A percentile compares a stretch with the other conserved stretches of the same genome.
Conservation (phyloP, 2,113 vertebrate species). For the Pristiophorus japonicus region DNA sequence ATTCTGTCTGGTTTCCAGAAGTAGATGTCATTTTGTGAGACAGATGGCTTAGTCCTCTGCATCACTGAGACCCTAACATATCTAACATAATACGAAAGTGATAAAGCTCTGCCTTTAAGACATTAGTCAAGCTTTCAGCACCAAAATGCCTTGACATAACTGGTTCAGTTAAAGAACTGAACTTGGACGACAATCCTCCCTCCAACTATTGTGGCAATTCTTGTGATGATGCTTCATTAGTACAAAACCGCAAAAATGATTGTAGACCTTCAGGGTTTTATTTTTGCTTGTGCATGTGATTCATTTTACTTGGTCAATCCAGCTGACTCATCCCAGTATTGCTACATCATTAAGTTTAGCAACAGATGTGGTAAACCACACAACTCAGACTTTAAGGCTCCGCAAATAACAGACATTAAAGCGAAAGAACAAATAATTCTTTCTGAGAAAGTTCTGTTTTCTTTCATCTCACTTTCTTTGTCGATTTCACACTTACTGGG, state of each 20-base stretch:
- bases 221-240: not conserved
- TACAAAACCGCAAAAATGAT: slow-evolving; percentile 1
- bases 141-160: not conserved
- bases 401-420: not conserved
- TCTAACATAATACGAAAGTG: not conserved
- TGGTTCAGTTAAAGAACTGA: not conserved
- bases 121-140: slow-evolving; percentile 10
- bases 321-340: not conserved
- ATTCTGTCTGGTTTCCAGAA: slow-evolving; percentile 4
- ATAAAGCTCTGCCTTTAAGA: not conserved
- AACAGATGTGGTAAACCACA: not conserved
- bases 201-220: not conserved
- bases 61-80: not conserved
- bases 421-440: not conserved
- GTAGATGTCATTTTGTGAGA: slow-evolving; percentile 28
- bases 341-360: not conserved
- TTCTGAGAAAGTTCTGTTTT: not conserved
- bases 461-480: not conserved
- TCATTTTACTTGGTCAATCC: not conserved
- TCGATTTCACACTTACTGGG: not conserved
- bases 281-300: not conserved
- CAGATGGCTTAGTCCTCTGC: slow-evolving; percentile 27
- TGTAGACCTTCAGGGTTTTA: not conserved
- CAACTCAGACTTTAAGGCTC: not conserved
- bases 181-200: not conserved